Base-by-base conservation (phyloP, 1,140 invertebrate genomes). In the Pemphigus obesinymphae region DNA sequence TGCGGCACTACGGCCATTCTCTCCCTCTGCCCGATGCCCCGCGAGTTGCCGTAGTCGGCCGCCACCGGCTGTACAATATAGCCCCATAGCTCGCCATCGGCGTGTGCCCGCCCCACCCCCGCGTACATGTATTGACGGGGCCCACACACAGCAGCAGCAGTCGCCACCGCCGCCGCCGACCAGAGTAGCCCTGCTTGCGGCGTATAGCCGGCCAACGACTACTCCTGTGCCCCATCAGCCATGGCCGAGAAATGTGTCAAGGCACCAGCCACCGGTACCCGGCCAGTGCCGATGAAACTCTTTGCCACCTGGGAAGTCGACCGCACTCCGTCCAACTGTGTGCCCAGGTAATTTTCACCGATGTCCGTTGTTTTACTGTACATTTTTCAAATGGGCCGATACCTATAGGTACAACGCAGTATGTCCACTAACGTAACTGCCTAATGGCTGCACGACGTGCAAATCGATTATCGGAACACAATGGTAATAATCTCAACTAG, bases 251-350 rank as follows among this genome's bases (percentile, higher is more conserved):
- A 82, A 53, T 82, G 55, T 13, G 72, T 43, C 20, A 50, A 63
- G 26, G 2, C 61, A 2, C 83, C 83, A 0, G 29, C 73, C 8
- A 29, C 81, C 55, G 66, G 80, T 13, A 13, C 72, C 3, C 68
- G 72, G 20, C 95, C 95, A 85, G 94, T 97, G 86, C 95, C 96
- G 85, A 98, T 98, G 96, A 97, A 96, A 89, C 91, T 98, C 84
- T 98, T 98, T 89, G 96, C 96, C 83, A 96, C 96, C 84, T 97
- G 96, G 96, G 96, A 98, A 91, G 94, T 98, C 82, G 97, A 98
- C 89, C 92, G 97, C 87, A 97, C 96, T 82, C 95, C 96, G 68
- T 93, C 96, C 83, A 97, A 96, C 89, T 98, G 96, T 88, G 97
- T 98, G 88, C 96, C 96, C 87, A 96, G 96, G 96, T 97, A 91